Percentiles rank a stretch among this genome's conserved stretches.
Evolutionary conservation across 23 tunicate species (phyloP).

Genomic region (Diplosoma virens): DNA sequence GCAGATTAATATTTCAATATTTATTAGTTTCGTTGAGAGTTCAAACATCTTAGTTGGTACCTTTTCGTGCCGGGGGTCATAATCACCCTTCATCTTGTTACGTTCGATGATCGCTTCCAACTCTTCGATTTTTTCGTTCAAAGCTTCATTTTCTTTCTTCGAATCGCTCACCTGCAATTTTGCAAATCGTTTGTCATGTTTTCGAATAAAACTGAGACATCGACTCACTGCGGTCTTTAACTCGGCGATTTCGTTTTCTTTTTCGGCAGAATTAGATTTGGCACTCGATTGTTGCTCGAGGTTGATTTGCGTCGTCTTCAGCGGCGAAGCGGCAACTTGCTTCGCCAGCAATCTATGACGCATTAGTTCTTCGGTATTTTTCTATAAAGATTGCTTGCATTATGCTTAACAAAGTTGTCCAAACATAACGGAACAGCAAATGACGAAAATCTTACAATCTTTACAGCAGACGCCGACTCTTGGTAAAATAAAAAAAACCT

Average conservation of each 20-base stretch:
- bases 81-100: constrained; percentile 58
- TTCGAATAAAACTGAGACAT: neutral
- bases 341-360: constrained; percentile 15
- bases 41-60: too few relatives aligned
- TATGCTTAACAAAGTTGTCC: too few relatives aligned
- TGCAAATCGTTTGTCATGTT: too few relatives aligned
- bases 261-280: too few relatives aligned
- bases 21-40: too few relatives aligned
- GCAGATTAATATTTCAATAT: too few relatives aligned
- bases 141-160: constrained; percentile 21
- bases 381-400: neutral
- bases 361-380: constrained; percentile 21
- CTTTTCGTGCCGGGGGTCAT: constrained; percentile 53
- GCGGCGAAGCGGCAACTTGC: neutral
- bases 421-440: too few relatives aligned
- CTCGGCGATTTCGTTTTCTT: neutral
- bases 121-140: constrained; percentile 38
- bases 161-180: constrained; percentile 15
- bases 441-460: too few relatives aligned
- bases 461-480: too few relatives aligned
- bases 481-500: too few relatives aligned
- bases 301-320: neutral
- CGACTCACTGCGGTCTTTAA: neutral
- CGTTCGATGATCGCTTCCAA: constrained; percentile 50
- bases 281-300: too few relatives aligned